A percentile compares a stretch with the other conserved stretches of the same genome.
Conservation (phyloP, 2,113 vertebrate species). For the Corapipo altera region DNA sequence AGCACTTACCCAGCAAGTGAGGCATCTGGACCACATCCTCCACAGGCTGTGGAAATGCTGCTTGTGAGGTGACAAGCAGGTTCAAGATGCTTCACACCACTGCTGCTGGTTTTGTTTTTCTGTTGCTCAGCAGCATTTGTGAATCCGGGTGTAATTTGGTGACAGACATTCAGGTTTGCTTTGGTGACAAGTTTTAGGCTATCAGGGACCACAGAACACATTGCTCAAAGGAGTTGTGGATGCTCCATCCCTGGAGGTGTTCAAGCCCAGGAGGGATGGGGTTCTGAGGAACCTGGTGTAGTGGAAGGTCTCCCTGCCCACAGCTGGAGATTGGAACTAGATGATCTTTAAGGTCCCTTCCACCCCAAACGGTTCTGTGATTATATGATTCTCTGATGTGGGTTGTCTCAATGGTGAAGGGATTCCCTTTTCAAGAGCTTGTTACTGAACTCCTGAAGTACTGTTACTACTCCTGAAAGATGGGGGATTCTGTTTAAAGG, state of each 20-base stretch:
- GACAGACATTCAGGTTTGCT: background rate
- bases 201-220: fast-evolving
- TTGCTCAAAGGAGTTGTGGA: background rate
- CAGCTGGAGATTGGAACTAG: background rate
- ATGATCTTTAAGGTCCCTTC: background rate
- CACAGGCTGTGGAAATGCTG: background rate
- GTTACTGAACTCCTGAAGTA: background rate
- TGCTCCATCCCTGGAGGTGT: background rate
- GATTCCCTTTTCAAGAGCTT: background rate
- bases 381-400: too few species aligned
- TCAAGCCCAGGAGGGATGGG: background rate
- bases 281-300: background rate
- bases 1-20: background rate
- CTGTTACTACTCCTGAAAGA: background rate
- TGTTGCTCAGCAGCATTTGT: background rate
- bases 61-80: background rate
- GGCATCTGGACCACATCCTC: background rate
- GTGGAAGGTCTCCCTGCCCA: background rate
- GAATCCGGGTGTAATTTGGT: background rate
- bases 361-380: background rate
- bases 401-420: background rate
- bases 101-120: background rate
- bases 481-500: background rate
- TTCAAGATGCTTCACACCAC: background rate
- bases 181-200: background rate